Evolutionary conservation across 2,888 invertebrate genomes (phyloP), one percentile per base, ranked within the genome.

Genomic region (Drosophila prostipennis): DNA sequence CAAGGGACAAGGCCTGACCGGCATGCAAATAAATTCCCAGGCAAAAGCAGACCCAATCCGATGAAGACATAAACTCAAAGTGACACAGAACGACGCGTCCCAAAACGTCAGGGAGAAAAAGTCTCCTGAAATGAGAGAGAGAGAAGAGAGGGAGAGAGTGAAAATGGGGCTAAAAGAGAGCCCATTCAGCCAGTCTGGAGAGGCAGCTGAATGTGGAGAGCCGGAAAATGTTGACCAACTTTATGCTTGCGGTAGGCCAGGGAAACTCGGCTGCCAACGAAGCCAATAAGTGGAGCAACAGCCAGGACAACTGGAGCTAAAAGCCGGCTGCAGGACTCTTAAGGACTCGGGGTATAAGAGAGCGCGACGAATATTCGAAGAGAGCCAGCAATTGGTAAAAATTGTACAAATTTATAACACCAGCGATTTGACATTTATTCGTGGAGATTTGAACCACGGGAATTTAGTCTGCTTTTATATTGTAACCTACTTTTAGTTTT

Each of bases 61-160:
- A 82, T 85, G 78, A 82, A 85, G 85, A 82, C 85, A 85, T 82
- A 85, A 85, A 84, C 76, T 74, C 75, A 61, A 73, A 76, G 74
- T 71, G 74, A 69, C 70, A 61, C 72, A 73, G 77, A 36, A 36
- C 39, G 36, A 26, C 29, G 23, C 42, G 19, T 14, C 34, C 40
- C 19, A 14, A 39, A 36, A 36, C 40, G 37, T 32, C 36, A 32
- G 26, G 6, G 46, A 16, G 52, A 39, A 36, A 36, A 54, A 6
- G 2, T 7, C 54, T 11, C 0, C 2, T 19, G 0, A 19, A 19
- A 19, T 3, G 3, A 19, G 19, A 2, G 3, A 19, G 26, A 10
- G 45, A 29, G 32, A 48, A 6, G 11, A 16, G 49, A 16, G 34
- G 1, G 6, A 29, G 26, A 29, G 29, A 29, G 29, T 6, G 26